Evolutionary conservation across 2,113 vertebrate genomes (phyloP).

Genomic region (Gnathonemus longibarbis): DNA sequence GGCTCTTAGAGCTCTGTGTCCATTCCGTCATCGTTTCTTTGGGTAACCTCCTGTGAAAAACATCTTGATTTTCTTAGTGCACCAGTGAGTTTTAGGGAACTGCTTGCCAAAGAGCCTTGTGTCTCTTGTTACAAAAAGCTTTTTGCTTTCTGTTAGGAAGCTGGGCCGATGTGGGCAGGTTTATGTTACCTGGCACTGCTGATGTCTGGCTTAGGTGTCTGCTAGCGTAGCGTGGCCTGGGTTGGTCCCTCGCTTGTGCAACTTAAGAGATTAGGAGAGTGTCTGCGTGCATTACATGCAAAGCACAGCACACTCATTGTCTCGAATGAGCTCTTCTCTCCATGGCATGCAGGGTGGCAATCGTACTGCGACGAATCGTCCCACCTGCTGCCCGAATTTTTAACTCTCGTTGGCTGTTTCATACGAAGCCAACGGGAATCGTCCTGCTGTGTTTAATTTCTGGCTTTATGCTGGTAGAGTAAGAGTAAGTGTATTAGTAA

Average conservation of each 20-base stretch:
- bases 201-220: background rate
- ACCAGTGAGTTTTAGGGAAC: background rate
- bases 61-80: background rate
- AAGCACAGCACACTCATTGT: background rate
- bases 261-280: background rate
- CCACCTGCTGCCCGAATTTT: background rate
- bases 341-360: background rate
- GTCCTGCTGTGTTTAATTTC: background rate
- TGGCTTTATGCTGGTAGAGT: background rate
- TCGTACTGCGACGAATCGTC: background rate
- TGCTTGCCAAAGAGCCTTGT: background rate
- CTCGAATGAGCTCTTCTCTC: background rate
- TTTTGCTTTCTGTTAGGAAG: background rate
- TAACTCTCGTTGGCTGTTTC: background rate
- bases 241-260: background rate
- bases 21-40: background rate
- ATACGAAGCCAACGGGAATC: background rate
- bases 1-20: background rate
- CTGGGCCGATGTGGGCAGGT: background rate
- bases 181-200: background rate
- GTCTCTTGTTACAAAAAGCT: background rate
- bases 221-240: background rate
- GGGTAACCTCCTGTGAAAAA: background rate
- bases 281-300: background rate
- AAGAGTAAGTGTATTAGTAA: background rate